Percentiles rank a stretch among this genome's conserved stretches.
Conservation (phyloP, 1,140 invertebrate species). For the Euwallacea similis region DNA sequence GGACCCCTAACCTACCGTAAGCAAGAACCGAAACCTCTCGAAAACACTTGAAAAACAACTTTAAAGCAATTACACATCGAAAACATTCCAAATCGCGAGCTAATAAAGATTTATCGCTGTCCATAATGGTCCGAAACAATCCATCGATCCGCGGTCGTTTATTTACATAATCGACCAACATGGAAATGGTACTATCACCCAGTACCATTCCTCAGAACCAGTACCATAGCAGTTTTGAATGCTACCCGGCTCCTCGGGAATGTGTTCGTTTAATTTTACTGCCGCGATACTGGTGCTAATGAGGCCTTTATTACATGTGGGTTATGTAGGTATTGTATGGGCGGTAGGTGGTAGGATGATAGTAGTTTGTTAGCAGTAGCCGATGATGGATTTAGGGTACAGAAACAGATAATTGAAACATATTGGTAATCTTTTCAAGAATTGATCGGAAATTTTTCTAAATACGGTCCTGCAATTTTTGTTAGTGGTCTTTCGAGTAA, state of each 20-base stretch:
- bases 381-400: too few relatives aligned
- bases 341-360: too few relatives aligned
- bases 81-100: not conserved
- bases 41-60: too few relatives aligned
- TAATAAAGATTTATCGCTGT: conserved; percentile 11
- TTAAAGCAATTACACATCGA: not conserved
- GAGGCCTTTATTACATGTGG: not conserved
- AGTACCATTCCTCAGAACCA: too few relatives aligned
- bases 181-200: conserved; percentile 4
- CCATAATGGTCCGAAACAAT: conserved; percentile 8
- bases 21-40: too few relatives aligned
- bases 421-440: too few relatives aligned
- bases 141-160: not conserved
- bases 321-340: not conserved
- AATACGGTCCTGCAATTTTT: too few relatives aligned
- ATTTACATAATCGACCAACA: not conserved
- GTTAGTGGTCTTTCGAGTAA: too few relatives aligned
- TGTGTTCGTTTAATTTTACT: conserved; percentile 7
- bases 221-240: not conserved
- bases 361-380: too few relatives aligned
- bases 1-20: too few relatives aligned
- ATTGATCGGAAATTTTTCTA: too few relatives aligned
- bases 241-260: not conserved
- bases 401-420: too few relatives aligned
- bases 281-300: conserved; percentile 2